Base-by-base conservation (phyloP, 1,140 invertebrate species). In the Drosophila kurseongensis region DNA sequence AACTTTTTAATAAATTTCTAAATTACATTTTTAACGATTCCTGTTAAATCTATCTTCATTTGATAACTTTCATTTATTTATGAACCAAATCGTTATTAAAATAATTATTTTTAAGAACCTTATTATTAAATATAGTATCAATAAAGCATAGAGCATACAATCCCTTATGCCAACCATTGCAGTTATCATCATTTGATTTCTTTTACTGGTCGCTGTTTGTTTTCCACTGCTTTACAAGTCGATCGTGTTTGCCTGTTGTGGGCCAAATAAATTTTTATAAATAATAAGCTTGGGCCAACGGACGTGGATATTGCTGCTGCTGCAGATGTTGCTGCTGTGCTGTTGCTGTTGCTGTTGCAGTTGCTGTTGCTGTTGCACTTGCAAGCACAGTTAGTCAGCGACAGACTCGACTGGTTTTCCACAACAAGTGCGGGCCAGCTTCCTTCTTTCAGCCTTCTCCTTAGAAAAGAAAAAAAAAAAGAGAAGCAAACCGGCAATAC, bases 151-250 rank as follows among this genome's bases (percentile, higher is more conserved):
- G 36, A 32, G 8, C 8, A 8, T 8, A 54, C 78, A 73, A 36
- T 68, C 72, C 38, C 54, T 60, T n/a, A 6, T 18, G 27, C 67
- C 65, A 18, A 41, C 18, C 14, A 50, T 50, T 68, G 56, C 67
- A 88, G 80, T 77, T 88, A 89, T 89, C 83, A 89, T 88, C 82
- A 83, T 83, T 83, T 89, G 75, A 88, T 76, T 79, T 77, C 75
- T 57, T 45, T 32, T 51, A 44, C 42, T 73, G 40, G 29, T 41
- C 58, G 41, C 40, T 38, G 42, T 69, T 42, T 38, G 52, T 72
- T 73, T 40, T 60, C 29, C 44, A 35, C 44, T 51, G 41, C 55
- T 74, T 38, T 63, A 85, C 82, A 85, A 82, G 68, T 85, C 69
- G 78, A 86, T 85, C 82, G 82, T 84, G 81, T 80, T 79, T 62